Evolutionary conservation across 2,888 invertebrate species (phyloP), one percentile per base, ranked within the genome.

Genomic region (Synanthedon tipuliformis): DNA sequence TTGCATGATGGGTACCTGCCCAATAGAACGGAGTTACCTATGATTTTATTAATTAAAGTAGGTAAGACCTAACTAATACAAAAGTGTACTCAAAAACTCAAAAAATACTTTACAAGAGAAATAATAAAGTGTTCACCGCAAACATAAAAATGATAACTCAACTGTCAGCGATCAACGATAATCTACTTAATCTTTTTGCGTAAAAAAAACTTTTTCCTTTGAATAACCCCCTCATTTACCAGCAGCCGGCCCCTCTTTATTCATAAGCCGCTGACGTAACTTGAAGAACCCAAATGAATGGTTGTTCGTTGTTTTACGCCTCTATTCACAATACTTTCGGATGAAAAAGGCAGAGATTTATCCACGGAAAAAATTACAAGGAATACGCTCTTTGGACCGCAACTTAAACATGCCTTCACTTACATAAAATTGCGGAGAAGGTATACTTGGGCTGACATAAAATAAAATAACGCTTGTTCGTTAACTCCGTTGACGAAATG

Each of bases 251-350:
- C 69, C 80, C 81, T 81, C 80, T 83, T 85, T 85, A 85, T 85
- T 84, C 83, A 85, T 84, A 84, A 84, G 81, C 78, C 77, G 65
- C 76, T 79, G 79, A 81, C 79, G 83, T 78, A 82, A 84, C 82
- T 82, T 75, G 73, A 78, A 81, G 78, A 78, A 73, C 77, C 81
- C 77, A 84, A 87, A 86, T 85, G 82, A 85, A 86, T 79, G 85
- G 86, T 73, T 83, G 84, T 86, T 86, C 81, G 78, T 84, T 85
- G 82, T 87, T 87, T 87, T 86, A 87, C 84, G 84, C 80, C 75
- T 81, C 82, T 84, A 81, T 83, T 81, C 78, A 79, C 82, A 80
- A 79, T 79, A 81, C 72, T 76, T 85, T 78, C 77, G 78, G 72
- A 75, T 78, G 76, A 71, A 74, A 81, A 82, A 74, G 79, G 81